Conservation (phyloP, 1,140 invertebrate species). For the Aphis gossypii region DNA sequence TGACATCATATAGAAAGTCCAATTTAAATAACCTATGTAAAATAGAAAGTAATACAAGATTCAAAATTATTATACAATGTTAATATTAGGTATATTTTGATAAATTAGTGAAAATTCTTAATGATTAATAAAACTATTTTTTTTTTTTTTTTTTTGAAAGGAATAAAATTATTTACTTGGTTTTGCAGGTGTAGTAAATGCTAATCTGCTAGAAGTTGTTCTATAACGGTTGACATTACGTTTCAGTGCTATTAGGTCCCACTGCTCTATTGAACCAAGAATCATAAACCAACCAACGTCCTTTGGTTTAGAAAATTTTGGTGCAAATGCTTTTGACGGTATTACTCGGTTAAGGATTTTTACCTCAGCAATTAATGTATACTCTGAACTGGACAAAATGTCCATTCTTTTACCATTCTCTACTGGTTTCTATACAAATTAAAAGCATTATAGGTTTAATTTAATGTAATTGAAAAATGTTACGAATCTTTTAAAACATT, state of each 20-base stretch:
- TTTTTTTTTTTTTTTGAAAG: too few relatives aligned
- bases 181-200: slow-evolving; percentile 74
- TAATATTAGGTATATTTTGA: not conserved
- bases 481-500: not conserved
- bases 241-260: slow-evolving; percentile 88
- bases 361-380: slow-evolving; percentile 69
- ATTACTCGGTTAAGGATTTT: slow-evolving; percentile 65
- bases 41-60: slow-evolving; percentile 42
- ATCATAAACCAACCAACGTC: slow-evolving; percentile 95
- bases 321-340: slow-evolving; percentile 74
- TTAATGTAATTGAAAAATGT: not conserved
- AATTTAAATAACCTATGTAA: slow-evolving; percentile 73
- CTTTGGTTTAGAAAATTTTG: slow-evolving; percentile 89
- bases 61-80: not conserved
- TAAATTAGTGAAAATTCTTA: not conserved
- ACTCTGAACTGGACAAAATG: slow-evolving; percentile 71
- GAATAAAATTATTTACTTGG: slow-evolving; percentile 65
- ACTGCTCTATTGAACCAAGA: slow-evolving; percentile 75
- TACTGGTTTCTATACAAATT: not conserved
- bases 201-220: slow-evolving; percentile 63
- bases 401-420: slow-evolving; percentile 45
- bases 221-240: slow-evolving; percentile 66
- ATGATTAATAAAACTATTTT: not conserved
- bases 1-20: slow-evolving; percentile 88
- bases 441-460: not conserved